Evolutionary conservation across 1,140 invertebrate species (phyloP).

Genomic region (Magallana gigas): DNA sequence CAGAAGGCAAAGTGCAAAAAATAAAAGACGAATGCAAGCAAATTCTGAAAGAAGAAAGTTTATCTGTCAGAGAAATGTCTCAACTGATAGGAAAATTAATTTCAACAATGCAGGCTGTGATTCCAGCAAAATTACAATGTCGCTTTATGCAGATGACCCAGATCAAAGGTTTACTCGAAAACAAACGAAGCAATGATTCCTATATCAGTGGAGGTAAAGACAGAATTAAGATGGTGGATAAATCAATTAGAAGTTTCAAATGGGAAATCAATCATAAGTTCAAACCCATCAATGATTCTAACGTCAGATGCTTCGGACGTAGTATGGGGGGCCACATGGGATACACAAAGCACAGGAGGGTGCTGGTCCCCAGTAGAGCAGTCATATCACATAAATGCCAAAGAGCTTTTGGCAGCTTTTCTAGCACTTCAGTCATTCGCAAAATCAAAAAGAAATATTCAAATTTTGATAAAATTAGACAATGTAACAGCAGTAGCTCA

Average conservation of each 20-base stretch:
- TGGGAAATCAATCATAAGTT: background rate
- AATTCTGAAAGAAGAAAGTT: background rate
- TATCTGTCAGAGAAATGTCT: background rate
- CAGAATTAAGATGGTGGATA: background rate
- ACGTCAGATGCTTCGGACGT: background rate
- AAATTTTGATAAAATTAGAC: conserved; percentile 15
- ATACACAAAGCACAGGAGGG: conserved; percentile 3
- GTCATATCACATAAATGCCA: background rate
- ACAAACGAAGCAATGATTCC: background rate
- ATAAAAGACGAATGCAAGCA: background rate
- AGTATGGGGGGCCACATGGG: background rate
- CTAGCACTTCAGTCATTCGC: conserved; percentile 8
- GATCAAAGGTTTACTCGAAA: background rate
- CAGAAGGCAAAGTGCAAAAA: conserved; percentile 12
- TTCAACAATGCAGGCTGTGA: background rate
- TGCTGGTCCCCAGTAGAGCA: background rate
- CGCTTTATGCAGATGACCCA: conserved; percentile 4
- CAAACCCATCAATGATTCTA: background rate
- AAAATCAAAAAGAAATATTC: conserved; percentile 37
- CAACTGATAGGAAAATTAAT: background rate
- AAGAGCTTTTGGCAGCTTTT: conserved; percentile 17
- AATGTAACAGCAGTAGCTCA: conserved; percentile 38
- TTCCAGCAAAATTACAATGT: background rate
- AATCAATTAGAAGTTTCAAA: background rate
- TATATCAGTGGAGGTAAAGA: background rate